A percentile compares a stretch with the other conserved stretches of the same genome.
phyloP scores from a whole-genome alignment of 2,113 vertebrate species.

The Aramus guarauna region DNA sequence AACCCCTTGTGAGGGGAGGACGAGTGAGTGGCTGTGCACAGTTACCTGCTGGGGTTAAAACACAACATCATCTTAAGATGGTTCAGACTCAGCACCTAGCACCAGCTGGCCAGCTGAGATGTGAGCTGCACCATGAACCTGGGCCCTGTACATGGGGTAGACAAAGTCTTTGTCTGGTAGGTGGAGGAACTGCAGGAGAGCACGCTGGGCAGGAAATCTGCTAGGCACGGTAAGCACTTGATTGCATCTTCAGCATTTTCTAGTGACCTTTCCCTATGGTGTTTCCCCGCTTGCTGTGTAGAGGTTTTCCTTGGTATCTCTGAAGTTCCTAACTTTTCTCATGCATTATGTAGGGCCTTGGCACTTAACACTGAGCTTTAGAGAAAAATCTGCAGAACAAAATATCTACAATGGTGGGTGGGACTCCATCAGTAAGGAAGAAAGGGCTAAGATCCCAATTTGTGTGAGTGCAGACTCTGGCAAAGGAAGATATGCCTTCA shows the following conservation, averaged over 20 bases:
- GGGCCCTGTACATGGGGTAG: accelerated
- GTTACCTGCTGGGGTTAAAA: no score
- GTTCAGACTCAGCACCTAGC: background rate
- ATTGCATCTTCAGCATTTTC: background rate
- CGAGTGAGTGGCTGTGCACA: no score
- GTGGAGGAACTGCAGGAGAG: background rate
- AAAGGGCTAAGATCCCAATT: background rate
- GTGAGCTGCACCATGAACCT: background rate
- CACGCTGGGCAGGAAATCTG: background rate
- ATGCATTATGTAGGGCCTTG: no score
- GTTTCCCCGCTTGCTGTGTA: background rate
- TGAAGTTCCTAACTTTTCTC: background rate
- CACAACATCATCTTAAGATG: background rate
- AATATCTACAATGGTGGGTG: accelerated
- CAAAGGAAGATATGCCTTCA: background rate
- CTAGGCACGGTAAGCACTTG: accelerated
- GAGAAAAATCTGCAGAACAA: background rate
- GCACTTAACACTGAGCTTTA: background rate
- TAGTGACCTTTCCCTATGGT: accelerated
- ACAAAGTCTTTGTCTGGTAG: background rate
- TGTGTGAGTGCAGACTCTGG: background rate
- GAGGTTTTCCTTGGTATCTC: background rate
- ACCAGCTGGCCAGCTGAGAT: background rate
- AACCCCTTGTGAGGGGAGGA: no score
- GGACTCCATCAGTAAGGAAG: background rate